Conservation (phyloP, 92 coral and sea anemone species). For the Diadumene lineata region DNA sequence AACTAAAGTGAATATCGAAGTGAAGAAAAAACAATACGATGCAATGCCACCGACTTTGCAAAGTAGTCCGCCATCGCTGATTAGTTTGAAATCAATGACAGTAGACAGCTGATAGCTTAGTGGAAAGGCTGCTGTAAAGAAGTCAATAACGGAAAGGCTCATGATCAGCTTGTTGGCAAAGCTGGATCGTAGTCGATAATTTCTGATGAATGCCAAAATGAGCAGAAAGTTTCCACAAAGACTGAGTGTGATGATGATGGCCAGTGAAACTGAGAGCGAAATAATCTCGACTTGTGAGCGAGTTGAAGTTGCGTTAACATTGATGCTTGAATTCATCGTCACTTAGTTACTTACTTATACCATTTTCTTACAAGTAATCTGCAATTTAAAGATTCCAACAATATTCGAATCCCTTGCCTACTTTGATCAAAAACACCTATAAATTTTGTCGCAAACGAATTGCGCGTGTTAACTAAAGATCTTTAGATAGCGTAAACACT, state of each 20-base stretch:
- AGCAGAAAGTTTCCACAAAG: constrained; percentile 44
- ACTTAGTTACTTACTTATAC: too few species aligned
- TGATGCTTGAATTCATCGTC: not conserved
- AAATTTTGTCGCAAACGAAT: too few species aligned
- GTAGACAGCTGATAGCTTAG: constrained; percentile 44
- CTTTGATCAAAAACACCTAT: too few species aligned
- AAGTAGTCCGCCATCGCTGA: constrained; percentile 35
- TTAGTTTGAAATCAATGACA: constrained; percentile 14
- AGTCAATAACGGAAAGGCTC: constrained; percentile 48
- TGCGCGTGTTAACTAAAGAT: too few species aligned
- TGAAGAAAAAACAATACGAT: constrained; percentile 53
- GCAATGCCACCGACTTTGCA: constrained; percentile 43
- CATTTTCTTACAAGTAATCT: too few species aligned
- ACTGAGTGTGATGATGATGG: constrained; percentile 31
- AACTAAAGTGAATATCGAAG: constrained; percentile 38
- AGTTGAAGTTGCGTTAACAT: not conserved
- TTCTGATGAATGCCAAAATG: constrained; percentile 18
- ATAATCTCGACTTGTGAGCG: constrained; percentile 32
- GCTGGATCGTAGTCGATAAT: constrained; percentile 26
- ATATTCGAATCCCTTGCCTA: too few species aligned
- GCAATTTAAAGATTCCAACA: too few species aligned
- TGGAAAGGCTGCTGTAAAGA: constrained; percentile 33
- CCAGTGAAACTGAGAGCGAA: constrained; percentile 15
- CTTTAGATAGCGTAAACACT: too few species aligned
- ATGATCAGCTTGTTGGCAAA: constrained; percentile 41